phyloP scores from a whole-genome alignment of 2,113 vertebrate genomes.

The Dinomys branickii region DNA sequence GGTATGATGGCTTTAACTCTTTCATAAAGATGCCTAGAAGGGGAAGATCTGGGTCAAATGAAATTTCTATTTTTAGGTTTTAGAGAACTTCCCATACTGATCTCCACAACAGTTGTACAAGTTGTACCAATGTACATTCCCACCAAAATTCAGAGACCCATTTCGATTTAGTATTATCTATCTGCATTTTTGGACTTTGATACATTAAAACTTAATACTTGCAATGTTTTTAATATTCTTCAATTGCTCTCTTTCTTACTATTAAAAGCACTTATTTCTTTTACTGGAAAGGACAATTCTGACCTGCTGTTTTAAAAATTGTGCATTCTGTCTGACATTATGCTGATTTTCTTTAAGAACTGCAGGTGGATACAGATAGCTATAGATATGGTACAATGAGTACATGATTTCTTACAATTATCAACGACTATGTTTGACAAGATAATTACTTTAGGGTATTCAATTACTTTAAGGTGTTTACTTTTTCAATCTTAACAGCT shows the following conservation, averaged over 20 bases:
- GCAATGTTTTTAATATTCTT: background rate
- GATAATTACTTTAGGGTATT: no score
- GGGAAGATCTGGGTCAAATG: background rate
- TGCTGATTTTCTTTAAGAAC: background rate
- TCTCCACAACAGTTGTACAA: no score
- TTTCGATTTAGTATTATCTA: background rate
- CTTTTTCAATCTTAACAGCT: no score
- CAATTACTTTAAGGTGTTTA: no score
- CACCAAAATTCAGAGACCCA: background rate
- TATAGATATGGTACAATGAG: no score
- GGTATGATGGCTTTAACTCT: background rate
- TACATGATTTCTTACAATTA: no score
- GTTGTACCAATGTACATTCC: background rate
- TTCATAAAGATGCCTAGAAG: background rate
- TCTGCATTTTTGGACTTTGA: background rate
- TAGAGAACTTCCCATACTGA: background rate
- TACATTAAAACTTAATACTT: background rate
- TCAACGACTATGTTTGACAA: no score
- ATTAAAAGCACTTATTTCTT: background rate
- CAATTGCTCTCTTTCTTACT: background rate
- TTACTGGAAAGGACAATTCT: background rate
- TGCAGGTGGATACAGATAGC: no score
- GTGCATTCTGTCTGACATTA: background rate
- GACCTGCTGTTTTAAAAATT: background rate
- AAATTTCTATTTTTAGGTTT: background rate